Evolutionary conservation across 1,140 invertebrate species (phyloP), one percentile per base, ranked within the genome.

Genomic region (Drosophila athabasca): DNA sequence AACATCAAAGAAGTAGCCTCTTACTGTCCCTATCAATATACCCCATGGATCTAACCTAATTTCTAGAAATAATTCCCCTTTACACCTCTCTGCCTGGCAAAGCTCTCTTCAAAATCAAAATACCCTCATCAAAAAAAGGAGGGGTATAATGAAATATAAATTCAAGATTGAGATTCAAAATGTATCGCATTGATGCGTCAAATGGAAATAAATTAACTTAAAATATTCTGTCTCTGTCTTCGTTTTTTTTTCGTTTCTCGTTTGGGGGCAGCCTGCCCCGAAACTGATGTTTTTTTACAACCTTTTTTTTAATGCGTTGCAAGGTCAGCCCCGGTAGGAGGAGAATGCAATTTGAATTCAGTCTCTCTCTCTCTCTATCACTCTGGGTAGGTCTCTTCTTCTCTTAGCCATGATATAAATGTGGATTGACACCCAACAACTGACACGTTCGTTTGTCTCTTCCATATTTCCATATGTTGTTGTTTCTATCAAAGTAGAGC

Each of bases 181-280:
- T 49, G 55, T 69, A 76, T 76, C 62, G 62, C 62, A 70, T 53
- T 60, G 54, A 68, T 75, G 72, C 73, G 72, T 76, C 76, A 76
- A 76, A 68, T 79, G 76, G 77, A 87, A 87, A 87, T 87, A 82
- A 87, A 87, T 87, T 87, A 88, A 87, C 66, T 62, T 87, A 87
- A 87, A 87, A 87, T 87, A 87, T 87, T 87, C 82, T 87, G 82
- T 61, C 52, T 79, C 84, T 75, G 79, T 89, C 70, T 89, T 19
- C 17, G 17, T 19, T 19, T 19, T 19, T 19, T 19, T 19, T 19
- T 19, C 17, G 17, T 19, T 79, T 83, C 60, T 82, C 50, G 62
- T 76, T 81, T 77, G 76, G 74, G 66, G 74, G 66, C 80, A 55
- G 80, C 57, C 49, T 26, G 45, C 29, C 73, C 71, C 61, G 50